phyloP scores from a whole-genome alignment of 2,797 vertebrate species.

The Dendrocincla tyrannina region DNA sequence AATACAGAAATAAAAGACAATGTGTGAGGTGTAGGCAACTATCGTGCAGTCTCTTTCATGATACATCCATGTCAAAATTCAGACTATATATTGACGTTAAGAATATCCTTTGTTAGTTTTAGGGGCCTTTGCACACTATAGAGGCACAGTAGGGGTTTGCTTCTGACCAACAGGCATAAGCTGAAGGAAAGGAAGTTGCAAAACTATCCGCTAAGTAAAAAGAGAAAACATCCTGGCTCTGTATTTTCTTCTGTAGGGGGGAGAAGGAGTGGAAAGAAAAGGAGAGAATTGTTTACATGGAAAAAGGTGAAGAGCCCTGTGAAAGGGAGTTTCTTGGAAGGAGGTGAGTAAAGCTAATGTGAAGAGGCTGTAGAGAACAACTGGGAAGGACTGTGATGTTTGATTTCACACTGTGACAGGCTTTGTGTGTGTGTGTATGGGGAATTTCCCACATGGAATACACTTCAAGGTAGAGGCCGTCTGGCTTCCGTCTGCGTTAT shows the following conservation, averaged over 20 bases:
- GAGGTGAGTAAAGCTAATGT: neutral
- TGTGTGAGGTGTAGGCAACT: neutral
- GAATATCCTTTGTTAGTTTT: neutral
- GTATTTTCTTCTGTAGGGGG: neutral
- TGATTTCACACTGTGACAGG: neutral
- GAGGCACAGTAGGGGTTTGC: neutral
- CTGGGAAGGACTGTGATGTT: neutral
- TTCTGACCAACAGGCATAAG: neutral
- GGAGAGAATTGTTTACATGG: neutral
- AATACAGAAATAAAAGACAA: neutral
- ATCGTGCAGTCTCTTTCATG: neutral
- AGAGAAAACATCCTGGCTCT: neutral
- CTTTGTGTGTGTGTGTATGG: neutral
- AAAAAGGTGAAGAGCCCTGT: neutral
- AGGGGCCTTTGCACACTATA: rapidly evolving
- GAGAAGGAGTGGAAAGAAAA: neutral
- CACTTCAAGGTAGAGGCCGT: neutral
- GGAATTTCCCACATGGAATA: neutral
- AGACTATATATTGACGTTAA: neutral
- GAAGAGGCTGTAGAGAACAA: neutral
- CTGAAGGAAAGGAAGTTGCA: neutral
- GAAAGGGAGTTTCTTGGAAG: neutral
- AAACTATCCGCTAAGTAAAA: neutral
- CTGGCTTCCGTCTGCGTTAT: neutral
- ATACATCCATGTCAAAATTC: neutral